Conservation (phyloP, 1,140 invertebrate genomes). For the Micrasema minimum region DNA sequence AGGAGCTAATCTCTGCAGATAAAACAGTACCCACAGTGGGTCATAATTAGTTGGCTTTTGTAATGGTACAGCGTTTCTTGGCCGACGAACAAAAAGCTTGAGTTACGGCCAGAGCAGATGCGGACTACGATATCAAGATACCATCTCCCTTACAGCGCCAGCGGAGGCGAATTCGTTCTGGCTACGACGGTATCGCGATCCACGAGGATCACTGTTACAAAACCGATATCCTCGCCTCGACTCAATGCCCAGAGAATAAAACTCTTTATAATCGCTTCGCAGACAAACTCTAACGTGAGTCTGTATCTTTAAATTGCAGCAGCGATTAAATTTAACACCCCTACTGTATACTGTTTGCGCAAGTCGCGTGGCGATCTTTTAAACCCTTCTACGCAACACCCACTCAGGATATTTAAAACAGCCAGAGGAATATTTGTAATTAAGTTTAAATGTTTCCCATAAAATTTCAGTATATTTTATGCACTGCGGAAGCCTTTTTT, state of each 20-base stretch:
- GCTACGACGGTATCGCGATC: constrained; percentile 23
- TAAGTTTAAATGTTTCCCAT: no score
- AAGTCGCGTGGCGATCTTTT: constrained; percentile 11
- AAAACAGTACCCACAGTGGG: constrained; percentile 44
- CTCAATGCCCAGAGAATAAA: not conserved
- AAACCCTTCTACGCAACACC: not conserved
- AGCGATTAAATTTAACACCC: constrained; percentile 4
- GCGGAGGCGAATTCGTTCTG: constrained; percentile 25
- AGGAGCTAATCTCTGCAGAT: constrained; percentile 49
- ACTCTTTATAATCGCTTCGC: not conserved
- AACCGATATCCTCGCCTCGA: not conserved
- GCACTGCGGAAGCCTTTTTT: no score
- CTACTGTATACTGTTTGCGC: not conserved
- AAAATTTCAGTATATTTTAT: no score
- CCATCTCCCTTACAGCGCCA: not conserved
- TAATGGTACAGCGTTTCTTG: constrained; percentile 38
- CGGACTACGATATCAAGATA: constrained; percentile 22
- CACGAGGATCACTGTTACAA: not conserved
- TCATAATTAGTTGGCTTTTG: constrained; percentile 53
- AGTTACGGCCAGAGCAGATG: constrained; percentile 43
- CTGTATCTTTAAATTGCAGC: not conserved
- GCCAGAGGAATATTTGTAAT: not conserved
- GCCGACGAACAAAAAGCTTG: constrained; percentile 46
- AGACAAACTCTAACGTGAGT: not conserved
- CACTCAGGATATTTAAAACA: constrained; percentile 10